Base-by-base conservation (phyloP, 2,113 vertebrate species). In the Nothocercus nigrocapillus region DNA sequence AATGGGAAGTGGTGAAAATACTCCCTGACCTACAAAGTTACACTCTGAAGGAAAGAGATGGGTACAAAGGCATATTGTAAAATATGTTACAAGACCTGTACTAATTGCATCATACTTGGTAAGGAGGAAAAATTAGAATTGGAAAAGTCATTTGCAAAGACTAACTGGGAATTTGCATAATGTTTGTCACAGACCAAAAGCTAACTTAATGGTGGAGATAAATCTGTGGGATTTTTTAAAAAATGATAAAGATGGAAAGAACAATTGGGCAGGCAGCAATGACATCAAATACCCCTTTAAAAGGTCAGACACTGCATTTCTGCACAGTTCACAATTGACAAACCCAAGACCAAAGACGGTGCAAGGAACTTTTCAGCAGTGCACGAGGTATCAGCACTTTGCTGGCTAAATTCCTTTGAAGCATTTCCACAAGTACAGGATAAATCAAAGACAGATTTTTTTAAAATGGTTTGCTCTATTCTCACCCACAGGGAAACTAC, bases 341-440 rank as follows among this genome's bases (percentile, higher is more conserved):
- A 79, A 61, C 19, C 34, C 0, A 0, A 92, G 38, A 83, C 72
- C 89, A 84, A 90, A 81, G 47, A 56, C 47, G 40, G 59, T 90
- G 42, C 32, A 38, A 74, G 24, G 47, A 88, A 90, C 40, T 90
- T 82, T 85, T 62, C 36, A 74, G 59, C 51, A 81, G 36, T n/a
- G 8, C 0, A 0, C 16, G 11, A 17, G 68, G 77, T 61, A 84
- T 78, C 61, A 67, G 68, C 74, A 63, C 17, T 51, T 61, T 83
- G 73, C 80, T 64, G 73, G 69, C 69, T 94, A 95, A 94, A 28
- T 51, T 83, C 61, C n/a, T 93, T 90, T 96, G 82, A 94, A 86
- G 56, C 32, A 45, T 88, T 92, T 92, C 80, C 51, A 51, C 73
- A 61, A 88, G 76, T 74, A 90, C 2, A 0, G 36, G 45, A 73